Percentiles rank a stretch among this genome's conserved stretches.
Evolutionary conservation across 2,113 vertebrate genomes (phyloP).

Genomic region (Gorsachius goisagi): DNA sequence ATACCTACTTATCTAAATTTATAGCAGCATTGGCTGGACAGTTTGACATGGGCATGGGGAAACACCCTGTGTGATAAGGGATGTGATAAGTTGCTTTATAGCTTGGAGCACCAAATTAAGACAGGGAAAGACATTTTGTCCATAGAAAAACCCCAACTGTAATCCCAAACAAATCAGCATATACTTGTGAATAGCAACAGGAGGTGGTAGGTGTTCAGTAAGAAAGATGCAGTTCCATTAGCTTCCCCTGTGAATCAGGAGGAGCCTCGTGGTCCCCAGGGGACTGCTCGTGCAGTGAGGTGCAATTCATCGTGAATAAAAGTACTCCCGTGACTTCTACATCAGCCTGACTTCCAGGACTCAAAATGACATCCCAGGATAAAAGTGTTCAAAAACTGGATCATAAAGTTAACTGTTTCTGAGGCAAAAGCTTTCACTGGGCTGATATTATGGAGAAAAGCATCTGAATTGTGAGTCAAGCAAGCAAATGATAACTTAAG

Average conservation of each 20-base stretch:
- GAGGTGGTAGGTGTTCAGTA: not conserved
- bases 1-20: not conserved
- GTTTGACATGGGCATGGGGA: not conserved
- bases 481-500: not conserved
- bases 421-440: not conserved
- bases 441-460: not conserved
- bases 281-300: not conserved
- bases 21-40: not conserved
- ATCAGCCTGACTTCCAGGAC: not conserved
- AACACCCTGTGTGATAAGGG: not conserved
- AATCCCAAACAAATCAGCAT: not conserved
- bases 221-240: not conserved
- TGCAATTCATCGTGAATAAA: not conserved
- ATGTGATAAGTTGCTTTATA: not conserved
- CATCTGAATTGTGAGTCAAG: not conserved
- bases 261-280: not conserved
- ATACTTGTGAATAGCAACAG: not conserved
- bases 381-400: not conserved
- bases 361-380: not conserved
- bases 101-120: not conserved
- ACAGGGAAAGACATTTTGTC: not conserved
- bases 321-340: not conserved
- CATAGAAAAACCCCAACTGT: rapidly evolving
- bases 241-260: not conserved
- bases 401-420: not conserved